A percentile compares a stretch with the other conserved stretches of the same genome.
These are phyloP conservation scores for Vesta saturnalis DNA, from an alignment of 2,888 invertebrate species.

Conservation along the genomic window DNA sequence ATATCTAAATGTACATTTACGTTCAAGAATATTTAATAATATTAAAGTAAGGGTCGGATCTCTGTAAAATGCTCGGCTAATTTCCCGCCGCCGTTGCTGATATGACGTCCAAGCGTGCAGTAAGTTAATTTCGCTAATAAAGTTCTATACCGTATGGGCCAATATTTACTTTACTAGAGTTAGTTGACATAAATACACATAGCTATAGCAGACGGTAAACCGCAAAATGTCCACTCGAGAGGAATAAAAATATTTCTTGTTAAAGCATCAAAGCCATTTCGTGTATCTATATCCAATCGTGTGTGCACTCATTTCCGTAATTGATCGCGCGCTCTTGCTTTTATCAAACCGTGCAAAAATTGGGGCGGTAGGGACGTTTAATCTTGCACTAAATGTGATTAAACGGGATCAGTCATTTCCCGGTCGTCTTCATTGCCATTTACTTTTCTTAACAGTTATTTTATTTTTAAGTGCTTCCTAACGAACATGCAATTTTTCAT, in stretches of 20 bases:
- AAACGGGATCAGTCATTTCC: constrained; percentile 44
- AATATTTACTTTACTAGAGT: constrained; percentile 62
- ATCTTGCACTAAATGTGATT: constrained; percentile 59
- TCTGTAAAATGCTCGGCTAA: constrained; percentile 42
- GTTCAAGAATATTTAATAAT: constrained; percentile 1
- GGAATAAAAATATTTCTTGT: constrained; percentile 60
- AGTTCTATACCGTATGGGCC: constrained; percentile 54
- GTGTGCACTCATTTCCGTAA: constrained; percentile 57
- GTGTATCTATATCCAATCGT: constrained; percentile 53
- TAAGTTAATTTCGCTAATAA: constrained; percentile 61
- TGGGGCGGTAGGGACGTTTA: constrained; percentile 54
- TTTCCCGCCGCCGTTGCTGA: constrained; percentile 42
- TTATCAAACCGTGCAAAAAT: constrained; percentile 51
- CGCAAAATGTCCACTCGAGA: constrained; percentile 56
- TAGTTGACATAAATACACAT: constrained; percentile 59
- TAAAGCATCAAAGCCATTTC: constrained; percentile 55
- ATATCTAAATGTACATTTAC: not conserved
- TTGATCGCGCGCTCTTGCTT: constrained; percentile 55
- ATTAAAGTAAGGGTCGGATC: constrained; percentile 22
- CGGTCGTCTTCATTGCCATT: constrained; percentile 44
- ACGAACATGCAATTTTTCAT: constrained; percentile 71
- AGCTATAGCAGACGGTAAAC: constrained; percentile 49
- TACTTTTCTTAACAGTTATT: constrained; percentile 52
- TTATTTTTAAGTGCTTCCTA: constrained; percentile 47
- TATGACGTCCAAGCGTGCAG: constrained; percentile 47